A percentile compares a stretch with the other conserved stretches of the same genome.
Conservation (phyloP, 2,888 invertebrate genomes). For the Cosmia trapezina region DNA sequence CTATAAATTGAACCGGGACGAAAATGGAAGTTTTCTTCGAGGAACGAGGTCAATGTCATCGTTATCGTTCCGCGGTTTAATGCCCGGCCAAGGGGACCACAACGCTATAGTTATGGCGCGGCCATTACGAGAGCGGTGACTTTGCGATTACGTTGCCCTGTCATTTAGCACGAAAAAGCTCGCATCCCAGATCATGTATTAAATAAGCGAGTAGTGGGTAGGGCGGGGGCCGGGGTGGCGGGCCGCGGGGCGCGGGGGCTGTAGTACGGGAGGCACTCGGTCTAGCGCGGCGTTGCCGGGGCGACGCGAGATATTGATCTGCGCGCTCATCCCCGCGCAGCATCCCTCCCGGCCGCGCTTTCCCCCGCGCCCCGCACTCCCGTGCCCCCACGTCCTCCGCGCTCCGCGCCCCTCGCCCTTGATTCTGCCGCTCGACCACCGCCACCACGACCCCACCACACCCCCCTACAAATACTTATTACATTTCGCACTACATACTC, state of each 20-base stretch:
- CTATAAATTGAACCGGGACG: slow-evolving; percentile 64
- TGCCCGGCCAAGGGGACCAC: slow-evolving; percentile 64
- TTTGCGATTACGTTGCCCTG: slow-evolving; percentile 81
- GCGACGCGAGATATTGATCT: slow-evolving; percentile 90
- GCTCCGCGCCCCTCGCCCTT: slow-evolving; percentile 75
- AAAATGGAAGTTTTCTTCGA: slow-evolving; percentile 71
- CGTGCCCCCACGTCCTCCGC: slow-evolving; percentile 81
- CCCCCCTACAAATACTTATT: slow-evolving; percentile 87
- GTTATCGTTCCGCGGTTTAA: slow-evolving; percentile 67
- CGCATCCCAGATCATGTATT: slow-evolving; percentile 88
- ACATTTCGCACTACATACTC: slow-evolving; percentile 88
- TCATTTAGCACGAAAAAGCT: slow-evolving; percentile 88
- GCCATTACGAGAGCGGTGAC: slow-evolving; percentile 74
- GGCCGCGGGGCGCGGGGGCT: slow-evolving; percentile 71
- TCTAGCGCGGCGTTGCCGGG: slow-evolving; percentile 91
- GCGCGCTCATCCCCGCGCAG: slow-evolving; percentile 84
- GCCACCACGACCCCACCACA: slow-evolving; percentile 73
- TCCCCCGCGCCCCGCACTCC: slow-evolving; percentile 70
- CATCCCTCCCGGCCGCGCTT: slow-evolving; percentile 87
- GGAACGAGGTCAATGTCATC: slow-evolving; percentile 83
- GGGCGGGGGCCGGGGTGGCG: slow-evolving; percentile 70
- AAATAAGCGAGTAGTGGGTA: slow-evolving; percentile 88
- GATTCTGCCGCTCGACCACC: slow-evolving; percentile 81
- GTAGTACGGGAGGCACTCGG: slow-evolving; percentile 92
- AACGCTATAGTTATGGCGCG: slow-evolving; percentile 64